A percentile compares a stretch with the other conserved stretches of the same genome.
Evolutionary conservation across 2,113 vertebrate genomes (phyloP).

Genomic region (Speoplatyrhinus poulsoni): DNA sequence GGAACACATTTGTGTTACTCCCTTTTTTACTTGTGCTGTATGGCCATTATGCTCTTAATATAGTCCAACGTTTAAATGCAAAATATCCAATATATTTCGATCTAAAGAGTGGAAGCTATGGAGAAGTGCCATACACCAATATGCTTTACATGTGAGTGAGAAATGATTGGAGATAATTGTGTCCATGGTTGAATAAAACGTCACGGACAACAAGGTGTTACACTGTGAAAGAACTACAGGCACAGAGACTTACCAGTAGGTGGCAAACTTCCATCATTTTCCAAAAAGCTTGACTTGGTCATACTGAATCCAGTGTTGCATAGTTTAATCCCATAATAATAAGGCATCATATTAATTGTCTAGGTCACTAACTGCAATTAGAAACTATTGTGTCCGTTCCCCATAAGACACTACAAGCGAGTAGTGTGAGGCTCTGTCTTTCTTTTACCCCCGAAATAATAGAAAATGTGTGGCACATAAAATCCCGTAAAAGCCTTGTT

Average conservation of each 20-base stretch:
- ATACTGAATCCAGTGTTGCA: conserved; percentile 63
- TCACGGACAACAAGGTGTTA: conserved; percentile 26
- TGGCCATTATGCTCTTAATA: neutral
- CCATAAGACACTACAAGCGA: neutral
- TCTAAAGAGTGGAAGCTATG: too few species aligned
- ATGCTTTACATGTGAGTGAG: conserved; percentile 6
- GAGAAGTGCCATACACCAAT: neutral
- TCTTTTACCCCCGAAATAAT: neutral
- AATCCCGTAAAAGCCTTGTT: neutral
- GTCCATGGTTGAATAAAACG: neutral
- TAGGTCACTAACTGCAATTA: conserved; percentile 11
- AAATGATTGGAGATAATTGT: conserved; percentile 23
- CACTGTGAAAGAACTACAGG: neutral
- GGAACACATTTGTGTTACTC: neutral
- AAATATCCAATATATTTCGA: too few species aligned
- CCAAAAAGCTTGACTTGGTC: conserved; percentile 27
- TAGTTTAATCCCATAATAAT: conserved; percentile 31
- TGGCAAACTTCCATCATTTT: conserved; percentile 71
- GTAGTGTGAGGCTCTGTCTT: neutral
- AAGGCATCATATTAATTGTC: conserved; percentile 25
- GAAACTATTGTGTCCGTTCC: conserved; percentile 9
- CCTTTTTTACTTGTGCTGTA: too few species aligned
- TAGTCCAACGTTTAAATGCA: neutral
- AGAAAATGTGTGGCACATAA: neutral
- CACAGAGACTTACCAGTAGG: conserved; percentile 62